Evolutionary conservation across 2,888 invertebrate genomes (phyloP).

Genomic region (Leptinotarsa rubiginosa): DNA sequence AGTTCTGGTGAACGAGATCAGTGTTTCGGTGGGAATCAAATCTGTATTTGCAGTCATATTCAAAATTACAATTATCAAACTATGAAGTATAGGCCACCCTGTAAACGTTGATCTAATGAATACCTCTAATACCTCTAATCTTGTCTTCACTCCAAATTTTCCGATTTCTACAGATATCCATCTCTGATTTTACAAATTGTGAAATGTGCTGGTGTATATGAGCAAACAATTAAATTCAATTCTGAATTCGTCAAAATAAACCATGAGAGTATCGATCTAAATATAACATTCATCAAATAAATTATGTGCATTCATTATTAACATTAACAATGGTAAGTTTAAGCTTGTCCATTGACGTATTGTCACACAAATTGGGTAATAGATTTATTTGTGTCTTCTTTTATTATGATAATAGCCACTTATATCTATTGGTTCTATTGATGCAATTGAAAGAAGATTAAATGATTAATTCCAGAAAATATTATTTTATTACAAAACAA

Average conservation of each 20-base stretch:
- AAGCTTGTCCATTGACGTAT: conserved; percentile 40
- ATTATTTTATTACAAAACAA: conserved; percentile 49
- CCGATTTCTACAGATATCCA: no score
- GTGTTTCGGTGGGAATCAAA: no score
- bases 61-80: no score
- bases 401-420: conserved; percentile 54
- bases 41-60: no score
- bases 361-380: conserved; percentile 51
- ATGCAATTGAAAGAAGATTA: conserved; percentile 54
- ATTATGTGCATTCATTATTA: conserved; percentile 33
- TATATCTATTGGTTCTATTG: conserved; percentile 60
- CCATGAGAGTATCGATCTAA: conserved; percentile 25
- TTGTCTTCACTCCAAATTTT: no score
- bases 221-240: background rate
- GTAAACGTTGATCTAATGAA: no score
- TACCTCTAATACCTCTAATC: no score
- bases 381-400: conserved; percentile 52
- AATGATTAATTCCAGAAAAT: conserved; percentile 54
- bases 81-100: no score
- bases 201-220: no score
- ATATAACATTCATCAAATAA: conserved; percentile 26
- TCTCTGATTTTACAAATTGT: no score
- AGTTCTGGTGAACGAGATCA: no score
- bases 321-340: conserved; percentile 43
- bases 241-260: background rate